Percentiles rank a stretch among this genome's conserved stretches.
Evolutionary conservation across 2,888 invertebrate genomes (phyloP).

Genomic region (Lasioglossum figueresi): DNA sequence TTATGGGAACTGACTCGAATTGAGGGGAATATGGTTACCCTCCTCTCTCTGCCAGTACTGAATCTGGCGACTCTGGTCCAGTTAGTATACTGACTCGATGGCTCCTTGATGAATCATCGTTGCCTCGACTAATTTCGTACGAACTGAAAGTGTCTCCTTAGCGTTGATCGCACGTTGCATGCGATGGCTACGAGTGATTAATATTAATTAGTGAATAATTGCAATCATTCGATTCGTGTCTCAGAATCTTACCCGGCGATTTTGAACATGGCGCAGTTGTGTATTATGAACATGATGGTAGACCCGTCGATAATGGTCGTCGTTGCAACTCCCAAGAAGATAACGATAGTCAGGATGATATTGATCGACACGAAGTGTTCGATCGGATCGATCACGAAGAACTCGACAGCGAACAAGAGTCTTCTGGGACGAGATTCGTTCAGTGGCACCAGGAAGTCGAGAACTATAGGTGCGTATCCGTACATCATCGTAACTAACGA

Average conservation of each 20-base stretch:
- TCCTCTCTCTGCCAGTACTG: too few species aligned
- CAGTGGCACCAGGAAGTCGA: conserved; percentile 20
- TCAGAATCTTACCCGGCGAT: conserved; percentile 36
- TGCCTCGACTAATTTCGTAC: neutral
- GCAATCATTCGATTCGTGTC: neutral
- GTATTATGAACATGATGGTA: neutral
- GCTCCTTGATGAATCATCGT: neutral
- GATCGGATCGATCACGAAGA: neutral
- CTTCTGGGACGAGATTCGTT: conserved; percentile 15
- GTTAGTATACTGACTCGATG: conserved; percentile 7
- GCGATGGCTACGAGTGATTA: neutral
- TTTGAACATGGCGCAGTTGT: conserved; percentile 41
- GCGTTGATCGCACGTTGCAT: neutral
- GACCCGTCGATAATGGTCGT: neutral
- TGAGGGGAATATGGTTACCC: too few species aligned
- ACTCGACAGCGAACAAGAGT: neutral
- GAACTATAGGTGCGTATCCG: neutral
- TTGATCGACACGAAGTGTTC: neutral
- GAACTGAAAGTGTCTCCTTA: neutral
- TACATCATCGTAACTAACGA: too few species aligned
- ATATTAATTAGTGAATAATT: neutral
- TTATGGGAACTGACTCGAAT: too few species aligned
- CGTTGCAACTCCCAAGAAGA: neutral
- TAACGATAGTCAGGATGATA: neutral
- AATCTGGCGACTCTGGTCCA: too few species aligned